These are phyloP conservation scores for Diaperis boleti DNA, from an alignment of 2,888 invertebrate genomes.

Conservation along the genomic window DNA sequence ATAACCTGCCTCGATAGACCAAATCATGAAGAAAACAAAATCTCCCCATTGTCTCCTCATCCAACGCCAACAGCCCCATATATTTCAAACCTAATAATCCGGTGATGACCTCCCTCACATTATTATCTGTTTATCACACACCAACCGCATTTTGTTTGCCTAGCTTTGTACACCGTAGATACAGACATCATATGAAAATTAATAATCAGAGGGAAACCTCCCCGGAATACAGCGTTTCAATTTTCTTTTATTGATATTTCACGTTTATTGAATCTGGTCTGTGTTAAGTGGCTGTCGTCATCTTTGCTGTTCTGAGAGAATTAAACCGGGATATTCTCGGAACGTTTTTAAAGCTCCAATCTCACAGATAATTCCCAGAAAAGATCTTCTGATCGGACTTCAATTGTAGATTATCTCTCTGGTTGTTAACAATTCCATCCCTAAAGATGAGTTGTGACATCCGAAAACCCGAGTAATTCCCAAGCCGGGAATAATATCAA, in stretches of 20 bases:
- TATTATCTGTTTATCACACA: not conserved
- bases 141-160: constrained; percentile 4
- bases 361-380: constrained; percentile 22
- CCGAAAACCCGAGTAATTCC: constrained; percentile 17
- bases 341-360: constrained; percentile 28
- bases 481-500: constrained; percentile 18
- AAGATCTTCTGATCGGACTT: constrained; percentile 35
- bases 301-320: not conserved
- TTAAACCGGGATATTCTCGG: not conserved
- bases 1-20: not conserved
- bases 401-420: constrained; percentile 27
- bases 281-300: constrained; percentile 3
- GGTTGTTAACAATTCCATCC: constrained; percentile 30
- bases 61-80: not conserved
- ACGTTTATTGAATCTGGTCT: constrained; percentile 19
- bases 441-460: constrained; percentile 27
- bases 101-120: not conserved
- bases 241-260: constrained; percentile 19
- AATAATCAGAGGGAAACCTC: not conserved
- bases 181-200: constrained; percentile 8
- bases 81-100: not conserved
- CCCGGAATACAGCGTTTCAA: constrained; percentile 7
- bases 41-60: constrained; percentile 1
- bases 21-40: constrained; percentile 2
- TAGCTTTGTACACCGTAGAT: not conserved